Percentiles rank a stretch among this genome's conserved stretches.
Conservation (phyloP, 1,140 invertebrate species). For the Acromyrmex echinatior region DNA sequence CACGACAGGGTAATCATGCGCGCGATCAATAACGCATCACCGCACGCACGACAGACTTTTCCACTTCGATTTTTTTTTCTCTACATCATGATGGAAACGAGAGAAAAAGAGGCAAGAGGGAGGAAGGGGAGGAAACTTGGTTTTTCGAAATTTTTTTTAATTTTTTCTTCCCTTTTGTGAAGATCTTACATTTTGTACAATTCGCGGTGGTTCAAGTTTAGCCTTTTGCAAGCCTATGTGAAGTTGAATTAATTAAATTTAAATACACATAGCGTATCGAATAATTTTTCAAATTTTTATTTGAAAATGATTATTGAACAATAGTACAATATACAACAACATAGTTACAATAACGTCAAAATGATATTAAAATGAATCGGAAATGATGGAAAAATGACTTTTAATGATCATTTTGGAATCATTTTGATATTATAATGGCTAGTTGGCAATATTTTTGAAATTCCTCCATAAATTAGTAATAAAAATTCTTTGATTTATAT, state of each 20-base stretch:
- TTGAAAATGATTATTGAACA: too few species aligned
- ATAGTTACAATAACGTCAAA: too few species aligned
- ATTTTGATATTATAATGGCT: too few species aligned
- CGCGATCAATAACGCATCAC: conserved; percentile 55
- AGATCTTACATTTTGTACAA: background rate
- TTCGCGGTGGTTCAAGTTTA: background rate
- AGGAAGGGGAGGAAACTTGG: background rate
- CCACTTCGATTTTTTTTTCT: conserved; percentile 1
- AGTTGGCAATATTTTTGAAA: too few species aligned
- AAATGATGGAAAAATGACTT: too few species aligned
- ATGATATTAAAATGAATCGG: too few species aligned
- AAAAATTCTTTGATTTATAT: too few species aligned
- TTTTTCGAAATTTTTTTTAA: background rate
- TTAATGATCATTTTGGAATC: too few species aligned
- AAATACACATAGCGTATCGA: background rate
- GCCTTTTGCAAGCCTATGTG: background rate
- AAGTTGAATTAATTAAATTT: too few species aligned
- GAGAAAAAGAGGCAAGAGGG: background rate
- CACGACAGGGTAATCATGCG: conserved; percentile 51
- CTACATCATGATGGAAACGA: background rate
- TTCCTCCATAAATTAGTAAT: too few species aligned
- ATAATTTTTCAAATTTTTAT: background rate
- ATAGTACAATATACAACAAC: too few species aligned
- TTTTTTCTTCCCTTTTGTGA: background rate
- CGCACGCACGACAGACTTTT: conserved; percentile 45